phyloP scores from a whole-genome alignment of 2,113 vertebrate genomes.

The Sinocyclocheilus maitianheensis region DNA sequence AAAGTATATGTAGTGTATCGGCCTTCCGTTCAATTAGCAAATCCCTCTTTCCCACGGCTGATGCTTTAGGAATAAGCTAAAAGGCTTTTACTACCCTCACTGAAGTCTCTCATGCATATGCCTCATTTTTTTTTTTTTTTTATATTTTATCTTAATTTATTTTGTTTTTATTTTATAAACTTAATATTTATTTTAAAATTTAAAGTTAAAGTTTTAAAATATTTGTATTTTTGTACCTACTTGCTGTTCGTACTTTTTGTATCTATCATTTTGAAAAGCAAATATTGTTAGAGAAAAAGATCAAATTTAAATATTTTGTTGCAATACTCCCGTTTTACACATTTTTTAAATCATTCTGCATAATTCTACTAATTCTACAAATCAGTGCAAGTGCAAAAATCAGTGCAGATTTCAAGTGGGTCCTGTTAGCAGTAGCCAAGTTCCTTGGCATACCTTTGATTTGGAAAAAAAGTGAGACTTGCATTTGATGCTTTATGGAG shows the following conservation, averaged over 20 bases:
- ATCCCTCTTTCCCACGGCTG: constrained; percentile 23
- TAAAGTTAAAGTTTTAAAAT: no score
- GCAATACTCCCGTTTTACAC: neutral
- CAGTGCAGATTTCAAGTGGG: neutral
- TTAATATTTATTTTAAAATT: no score
- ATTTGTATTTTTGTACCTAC: no score
- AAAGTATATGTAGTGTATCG: constrained; percentile 7
- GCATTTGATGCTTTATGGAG: constrained; percentile 12
- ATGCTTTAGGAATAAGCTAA: constrained; percentile 34
- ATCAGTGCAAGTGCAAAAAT: neutral
- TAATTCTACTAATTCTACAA: neutral
- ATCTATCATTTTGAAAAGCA: neutral
- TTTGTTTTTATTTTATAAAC: neutral
- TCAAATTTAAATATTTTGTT: no score
- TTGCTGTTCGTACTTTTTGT: neutral
- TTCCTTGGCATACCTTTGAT: neutral
- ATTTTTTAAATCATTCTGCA: neutral
- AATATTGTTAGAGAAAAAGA: no score
- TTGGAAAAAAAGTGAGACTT: neutral
- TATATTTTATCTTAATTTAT: no score
- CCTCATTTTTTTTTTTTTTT: no score
- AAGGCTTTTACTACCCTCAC: constrained; percentile 44
- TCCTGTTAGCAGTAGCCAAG: neutral
- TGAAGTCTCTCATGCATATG: constrained; percentile 27
- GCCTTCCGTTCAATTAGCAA: constrained; percentile 22